phyloP scores from a whole-genome alignment of 1,140 invertebrate species.

The Battus philenor region DNA sequence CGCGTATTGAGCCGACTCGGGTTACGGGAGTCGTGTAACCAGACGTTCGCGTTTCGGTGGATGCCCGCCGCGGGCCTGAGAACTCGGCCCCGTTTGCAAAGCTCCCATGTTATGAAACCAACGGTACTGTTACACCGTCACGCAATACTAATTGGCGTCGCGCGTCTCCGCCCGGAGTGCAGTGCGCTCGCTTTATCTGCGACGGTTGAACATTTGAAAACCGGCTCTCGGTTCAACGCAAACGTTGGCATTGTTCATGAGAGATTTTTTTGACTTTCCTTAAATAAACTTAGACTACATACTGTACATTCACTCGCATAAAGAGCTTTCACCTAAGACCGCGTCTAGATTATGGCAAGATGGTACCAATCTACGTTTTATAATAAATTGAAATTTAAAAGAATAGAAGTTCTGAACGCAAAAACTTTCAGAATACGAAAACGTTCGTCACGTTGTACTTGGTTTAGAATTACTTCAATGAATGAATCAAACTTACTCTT shows the following conservation, averaged over 20 bases:
- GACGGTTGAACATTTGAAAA: constrained; percentile 38
- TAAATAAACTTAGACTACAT: no score
- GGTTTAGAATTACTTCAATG: no score
- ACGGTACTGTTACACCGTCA: constrained; percentile 52
- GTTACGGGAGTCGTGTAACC: constrained; percentile 59
- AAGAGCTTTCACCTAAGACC: no score
- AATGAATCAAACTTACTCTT: no score
- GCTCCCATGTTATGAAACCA: constrained; percentile 57
- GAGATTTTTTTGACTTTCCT: constrained; percentile 34
- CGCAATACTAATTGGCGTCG: constrained; percentile 48
- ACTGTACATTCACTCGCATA: no score
- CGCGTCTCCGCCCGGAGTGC: constrained; percentile 16
- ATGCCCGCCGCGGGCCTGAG: constrained; percentile 44
- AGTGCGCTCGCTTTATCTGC: constrained; percentile 34
- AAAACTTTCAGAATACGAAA: no score
- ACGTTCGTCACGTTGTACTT: no score
- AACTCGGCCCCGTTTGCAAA: constrained; percentile 46
- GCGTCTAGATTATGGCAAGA: no score
- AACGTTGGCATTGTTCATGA: constrained; percentile 31
- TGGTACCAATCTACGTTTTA: no score
- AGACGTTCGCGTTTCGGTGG: constrained; percentile 44
- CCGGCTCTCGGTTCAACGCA: constrained; percentile 43
- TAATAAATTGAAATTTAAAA: no score
- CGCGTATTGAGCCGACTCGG: constrained; percentile 43
- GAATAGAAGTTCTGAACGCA: no score